Evolutionary conservation across 2,797 vertebrate genomes (phyloP).

Genomic region (Sebastes melanostomus): DNA sequence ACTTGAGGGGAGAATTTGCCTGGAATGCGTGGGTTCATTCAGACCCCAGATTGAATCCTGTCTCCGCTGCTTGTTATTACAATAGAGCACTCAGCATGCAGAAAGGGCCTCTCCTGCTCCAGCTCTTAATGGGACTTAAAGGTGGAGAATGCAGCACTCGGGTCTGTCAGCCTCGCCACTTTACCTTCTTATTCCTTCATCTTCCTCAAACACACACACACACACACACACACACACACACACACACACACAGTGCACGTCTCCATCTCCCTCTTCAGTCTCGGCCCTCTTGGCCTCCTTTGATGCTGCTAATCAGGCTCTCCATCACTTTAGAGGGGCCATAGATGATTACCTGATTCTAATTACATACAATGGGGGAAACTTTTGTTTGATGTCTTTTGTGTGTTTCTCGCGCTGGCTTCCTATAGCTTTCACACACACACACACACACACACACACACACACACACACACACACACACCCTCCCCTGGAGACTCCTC

Average conservation of each 20-base stretch:
- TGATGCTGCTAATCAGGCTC: conserved; percentile 58
- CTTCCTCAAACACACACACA: conserved; percentile 18
- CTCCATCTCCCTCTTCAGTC: conserved; percentile 11
- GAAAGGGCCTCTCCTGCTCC: conserved; percentile 61
- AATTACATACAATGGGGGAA: conserved; percentile 37
- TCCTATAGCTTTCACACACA: neutral
- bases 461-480: neutral
- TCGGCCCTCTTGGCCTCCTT: conserved; percentile 33
- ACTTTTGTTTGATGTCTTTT: conserved; percentile 60
- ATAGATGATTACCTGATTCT: conserved; percentile 59
- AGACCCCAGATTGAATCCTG: conserved; percentile 60
- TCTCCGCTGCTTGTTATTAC: conserved; percentile 71
- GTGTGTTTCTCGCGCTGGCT: conserved; percentile 18
- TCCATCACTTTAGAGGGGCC: conserved; percentile 39
- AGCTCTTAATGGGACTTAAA: conserved; percentile 70
- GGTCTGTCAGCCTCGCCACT: conserved; percentile 54
- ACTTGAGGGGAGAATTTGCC: conserved; percentile 60
- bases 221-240: neutral
- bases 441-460: neutral
- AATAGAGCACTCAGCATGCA: conserved; percentile 74
- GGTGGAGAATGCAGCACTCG: conserved; percentile 62
- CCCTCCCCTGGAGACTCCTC: conserved; percentile 20
- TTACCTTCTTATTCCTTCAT: conserved; percentile 50
- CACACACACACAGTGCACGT: neutral
- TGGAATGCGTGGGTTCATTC: conserved; percentile 50